Conservation (phyloP, 2,888 invertebrate genomes). For the Torymus aiolomorphi region DNA sequence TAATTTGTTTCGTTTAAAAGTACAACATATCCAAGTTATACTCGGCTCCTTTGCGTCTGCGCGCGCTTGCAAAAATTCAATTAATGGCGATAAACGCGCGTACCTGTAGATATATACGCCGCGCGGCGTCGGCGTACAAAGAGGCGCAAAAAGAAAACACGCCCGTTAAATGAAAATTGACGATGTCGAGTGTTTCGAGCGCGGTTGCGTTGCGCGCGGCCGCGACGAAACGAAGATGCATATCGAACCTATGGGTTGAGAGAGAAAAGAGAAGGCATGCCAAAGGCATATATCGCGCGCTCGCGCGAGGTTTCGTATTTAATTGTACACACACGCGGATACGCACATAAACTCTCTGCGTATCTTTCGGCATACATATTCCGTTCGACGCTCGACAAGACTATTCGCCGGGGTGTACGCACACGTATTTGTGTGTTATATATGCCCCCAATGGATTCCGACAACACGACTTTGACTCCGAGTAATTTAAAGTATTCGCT, state of each 20-base stretch:
- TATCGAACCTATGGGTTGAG: constrained; percentile 23
- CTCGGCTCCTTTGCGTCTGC: neutral
- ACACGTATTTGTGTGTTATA: too few species aligned
- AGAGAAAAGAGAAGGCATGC: constrained; percentile 17
- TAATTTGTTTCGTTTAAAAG: neutral
- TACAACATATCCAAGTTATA: too few species aligned
- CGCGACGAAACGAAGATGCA: constrained; percentile 52
- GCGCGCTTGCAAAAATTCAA: constrained; percentile 33
- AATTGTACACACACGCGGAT: constrained; percentile 43
- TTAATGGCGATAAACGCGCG: constrained; percentile 29
- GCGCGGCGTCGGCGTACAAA: too few species aligned
- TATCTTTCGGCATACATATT: constrained; percentile 48
- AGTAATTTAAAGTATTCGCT: constrained; percentile 35
- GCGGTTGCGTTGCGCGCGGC: too few species aligned
- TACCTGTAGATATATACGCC: neutral
- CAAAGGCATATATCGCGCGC: neutral
- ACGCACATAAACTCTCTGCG: constrained; percentile 44
- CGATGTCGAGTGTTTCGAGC: constrained; percentile 44
- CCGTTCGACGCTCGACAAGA: constrained; percentile 43
- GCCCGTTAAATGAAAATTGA: constrained; percentile 45
- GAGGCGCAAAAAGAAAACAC: constrained; percentile 10
- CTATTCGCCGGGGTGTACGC: constrained; percentile 10
- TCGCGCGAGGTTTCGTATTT: constrained; percentile 38
- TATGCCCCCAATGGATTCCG: neutral
- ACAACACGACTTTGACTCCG: neutral